Evolutionary conservation across 2,888 invertebrate species (phyloP).

Genomic region (Microctonus aethiopoides): DNA sequence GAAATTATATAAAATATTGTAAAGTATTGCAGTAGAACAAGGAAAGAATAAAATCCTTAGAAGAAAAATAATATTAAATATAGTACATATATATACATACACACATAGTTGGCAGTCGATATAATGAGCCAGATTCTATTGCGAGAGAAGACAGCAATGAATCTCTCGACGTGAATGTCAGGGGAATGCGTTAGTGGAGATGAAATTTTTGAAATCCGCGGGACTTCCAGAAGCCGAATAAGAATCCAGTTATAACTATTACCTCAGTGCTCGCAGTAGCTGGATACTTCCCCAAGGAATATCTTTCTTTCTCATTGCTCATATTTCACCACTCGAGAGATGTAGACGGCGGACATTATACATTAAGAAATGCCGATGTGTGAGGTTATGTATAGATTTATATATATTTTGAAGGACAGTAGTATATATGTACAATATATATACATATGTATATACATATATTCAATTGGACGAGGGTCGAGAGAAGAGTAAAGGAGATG

Average conservation of each 20-base stretch:
- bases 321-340: background rate
- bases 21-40: no score
- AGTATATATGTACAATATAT: no score
- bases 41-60: background rate
- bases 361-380: background rate
- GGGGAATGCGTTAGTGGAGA: background rate
- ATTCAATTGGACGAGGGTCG: constrained; percentile 7
- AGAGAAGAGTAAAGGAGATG: background rate
- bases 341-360: background rate
- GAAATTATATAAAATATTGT: background rate
- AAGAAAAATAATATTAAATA: background rate
- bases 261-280: background rate
- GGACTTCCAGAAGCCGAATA: constrained; percentile 31
- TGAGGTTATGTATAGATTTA: background rate
- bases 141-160: constrained; percentile 48
- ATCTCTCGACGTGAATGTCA: constrained; percentile 47
- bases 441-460: no score
- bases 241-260: background rate
- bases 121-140: constrained; percentile 24
- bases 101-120: background rate
- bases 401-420: background rate
- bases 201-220: constrained; percentile 34
- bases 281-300: background rate
- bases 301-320: background rate
- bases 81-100: no score